These are phyloP conservation scores for Echinarachnius parma DNA, from an alignment of 53 echinoderm and acorn worm genomes.

Conservation along the genomic window DNA sequence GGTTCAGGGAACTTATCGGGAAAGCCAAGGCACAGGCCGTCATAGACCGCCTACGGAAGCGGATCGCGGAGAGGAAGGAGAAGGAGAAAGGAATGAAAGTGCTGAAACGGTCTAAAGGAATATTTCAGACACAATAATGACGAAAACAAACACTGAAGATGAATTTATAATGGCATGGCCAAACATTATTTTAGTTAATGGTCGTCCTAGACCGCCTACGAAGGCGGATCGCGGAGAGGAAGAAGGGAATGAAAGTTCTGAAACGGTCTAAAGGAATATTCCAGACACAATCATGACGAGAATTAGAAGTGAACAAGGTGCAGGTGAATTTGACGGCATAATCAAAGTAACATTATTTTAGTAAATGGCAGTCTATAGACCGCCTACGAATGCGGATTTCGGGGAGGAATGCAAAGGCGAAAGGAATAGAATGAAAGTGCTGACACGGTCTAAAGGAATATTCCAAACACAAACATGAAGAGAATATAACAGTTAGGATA, in stretches of 20 bases:
- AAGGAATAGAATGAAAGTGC: slow-evolving; percentile 38
- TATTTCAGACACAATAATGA: slow-evolving; percentile 43
- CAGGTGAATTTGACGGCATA: no score
- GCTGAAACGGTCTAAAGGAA: slow-evolving; percentile 38
- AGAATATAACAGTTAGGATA: no score
- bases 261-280: slow-evolving; percentile 48
- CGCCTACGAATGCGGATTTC: slow-evolving; percentile 13
- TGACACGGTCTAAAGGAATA: slow-evolving; percentile 41
- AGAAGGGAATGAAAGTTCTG: slow-evolving; percentile 37
- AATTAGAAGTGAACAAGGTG: no score
- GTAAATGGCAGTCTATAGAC: no score
- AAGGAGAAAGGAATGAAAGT: slow-evolving; percentile 34
- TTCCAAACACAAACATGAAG: slow-evolving; percentile 42
- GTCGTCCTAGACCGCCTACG: slow-evolving; percentile 22
- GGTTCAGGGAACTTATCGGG: slow-evolving; percentile 7
- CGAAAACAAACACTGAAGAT: no score
- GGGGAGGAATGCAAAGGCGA: slow-evolving; percentile 27
- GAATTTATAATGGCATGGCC: no score
- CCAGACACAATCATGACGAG: slow-evolving; percentile 41
- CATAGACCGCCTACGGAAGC: slow-evolving; percentile 8
- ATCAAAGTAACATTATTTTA: no score
- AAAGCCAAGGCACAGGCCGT: slow-evolving; percentile 26
- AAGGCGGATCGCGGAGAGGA: slow-evolving; percentile 18
- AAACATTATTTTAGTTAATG: no score
- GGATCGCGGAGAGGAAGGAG: slow-evolving; percentile 37